Evolutionary conservation across 2,888 invertebrate species (phyloP).

Genomic region (Diplolepis rosae): DNA sequence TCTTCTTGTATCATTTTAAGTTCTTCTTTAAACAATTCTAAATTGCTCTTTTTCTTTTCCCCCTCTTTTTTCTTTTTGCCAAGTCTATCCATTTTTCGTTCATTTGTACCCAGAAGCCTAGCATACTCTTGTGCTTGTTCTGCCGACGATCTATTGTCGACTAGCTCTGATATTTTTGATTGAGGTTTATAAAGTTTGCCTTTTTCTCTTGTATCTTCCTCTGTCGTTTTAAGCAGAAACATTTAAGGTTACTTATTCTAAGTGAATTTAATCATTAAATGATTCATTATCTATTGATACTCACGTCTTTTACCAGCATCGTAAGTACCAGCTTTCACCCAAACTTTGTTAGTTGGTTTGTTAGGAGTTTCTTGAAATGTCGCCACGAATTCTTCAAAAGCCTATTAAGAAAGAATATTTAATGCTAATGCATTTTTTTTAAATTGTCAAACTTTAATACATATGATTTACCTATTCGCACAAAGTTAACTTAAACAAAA

Average conservation of each 20-base stretch:
- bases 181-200: slow-evolving; percentile 95
- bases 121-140: slow-evolving; percentile 83
- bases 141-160: slow-evolving; percentile 76
- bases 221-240: slow-evolving; percentile 72
- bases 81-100: slow-evolving; percentile 80
- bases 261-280: slow-evolving; percentile 1
- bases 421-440: slow-evolving; percentile 43
- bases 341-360: slow-evolving; percentile 88
- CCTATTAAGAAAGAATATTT: slow-evolving; percentile 74
- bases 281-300: slow-evolving; percentile 57
- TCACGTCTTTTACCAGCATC: slow-evolving; percentile 94
- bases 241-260: background rate
- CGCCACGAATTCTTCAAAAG: slow-evolving; percentile 97
- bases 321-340: slow-evolving; percentile 98
- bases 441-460: too few relatives aligned
- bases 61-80: slow-evolving; percentile 82
- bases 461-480: too few relatives aligned
- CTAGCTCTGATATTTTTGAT: slow-evolving; percentile 82
- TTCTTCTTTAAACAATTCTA: slow-evolving; percentile 99
- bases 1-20: slow-evolving; percentile 98
- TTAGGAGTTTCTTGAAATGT: slow-evolving; percentile 93
- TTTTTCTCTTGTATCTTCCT: slow-evolving; percentile 91
- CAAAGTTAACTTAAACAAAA: too few relatives aligned
- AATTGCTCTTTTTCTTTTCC: slow-evolving; percentile 95
- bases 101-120: slow-evolving; percentile 77